phyloP scores from a whole-genome alignment of 2,888 invertebrate species.

The Anorthoa munda region DNA sequence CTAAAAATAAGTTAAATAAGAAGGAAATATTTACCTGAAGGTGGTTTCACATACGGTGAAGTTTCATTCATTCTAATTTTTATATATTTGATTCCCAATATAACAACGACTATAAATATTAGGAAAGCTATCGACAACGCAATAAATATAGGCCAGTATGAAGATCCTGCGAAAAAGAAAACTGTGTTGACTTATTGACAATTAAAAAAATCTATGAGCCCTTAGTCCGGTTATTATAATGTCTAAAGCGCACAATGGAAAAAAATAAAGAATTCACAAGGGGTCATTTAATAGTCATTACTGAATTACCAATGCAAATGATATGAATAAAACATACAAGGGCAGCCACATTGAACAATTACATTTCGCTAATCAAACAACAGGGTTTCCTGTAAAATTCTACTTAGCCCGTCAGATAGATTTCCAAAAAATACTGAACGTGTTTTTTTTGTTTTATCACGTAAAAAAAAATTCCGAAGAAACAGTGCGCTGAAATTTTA shows the following conservation, averaged over 20 bases:
- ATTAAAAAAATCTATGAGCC: too few relatives aligned
- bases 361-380: neutral
- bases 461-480: too few relatives aligned
- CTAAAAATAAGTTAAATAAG: too few relatives aligned
- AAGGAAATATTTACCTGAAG: conserved; percentile 78
- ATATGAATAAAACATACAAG: neutral
- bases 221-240: neutral
- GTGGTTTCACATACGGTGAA: conserved; percentile 86
- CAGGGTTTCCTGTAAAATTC: too few relatives aligned
- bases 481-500: too few relatives aligned
- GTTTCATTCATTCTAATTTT: conserved; percentile 85
- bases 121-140: conserved; percentile 85
- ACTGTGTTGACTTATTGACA: neutral
- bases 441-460: too few relatives aligned
- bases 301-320: neutral
- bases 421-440: too few relatives aligned
- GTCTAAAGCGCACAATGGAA: neutral
- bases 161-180: conserved; percentile 78
- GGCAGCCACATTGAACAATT: neutral
- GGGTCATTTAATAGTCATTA: neutral
- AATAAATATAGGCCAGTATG: conserved; percentile 86
- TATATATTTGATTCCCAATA: conserved; percentile 87
- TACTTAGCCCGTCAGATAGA: too few relatives aligned
- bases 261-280: neutral
- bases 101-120: conserved; percentile 85